Base-by-base conservation (phyloP, 2,888 invertebrate species). In the Conistra vaccinii region DNA sequence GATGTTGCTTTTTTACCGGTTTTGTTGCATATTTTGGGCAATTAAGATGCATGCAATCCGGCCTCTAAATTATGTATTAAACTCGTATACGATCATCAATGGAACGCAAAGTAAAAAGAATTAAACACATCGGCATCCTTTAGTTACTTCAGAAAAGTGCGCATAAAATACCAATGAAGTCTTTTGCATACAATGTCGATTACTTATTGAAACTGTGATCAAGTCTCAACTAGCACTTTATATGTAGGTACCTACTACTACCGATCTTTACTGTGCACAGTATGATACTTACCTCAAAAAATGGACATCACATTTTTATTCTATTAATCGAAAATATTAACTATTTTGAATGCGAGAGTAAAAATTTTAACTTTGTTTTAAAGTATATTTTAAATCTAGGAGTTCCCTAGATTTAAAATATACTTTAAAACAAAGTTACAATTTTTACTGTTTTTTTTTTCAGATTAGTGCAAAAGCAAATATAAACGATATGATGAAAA, bases 161-260 rank as follows among this genome's bases (percentile, higher is more conserved):
- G n/a, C 17, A 51, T 51, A 23, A 29, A 70, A 70, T 29, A 70
- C 29, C 3, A 70, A 70, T 39, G 17, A 20, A 17, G 10, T 35
- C 10, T 48, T 35, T 48, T 23, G 29, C 51, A 23, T 53, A 12
- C 14, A 53, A 42, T 26, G 9, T 48, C n/a, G 2, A 51, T 48
- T n/a, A 29, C 6, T 29, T 74, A 29, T n/a, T 75, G 12, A 20
- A 76, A 32, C 60, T 23, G 1, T n/a, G 17, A 45, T 72, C 12
- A n/a, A 53, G n/a, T 51, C 17, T 14, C 10, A 35, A 39, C 23
- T 17, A n/a, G n/a, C n/a, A 51, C 39, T 29, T 51, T 45, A 26
- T 14, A 14, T 32, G 29, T 61, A 10, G 5, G 14, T 35, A 32
- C 20, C 10, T 5, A 35, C 29, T 20, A 42, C 26, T 45, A 45